Percentiles rank a stretch among this genome's conserved stretches.
Evolutionary conservation across 2,888 invertebrate species (phyloP).

Genomic region (Athripsodes cinereus): DNA sequence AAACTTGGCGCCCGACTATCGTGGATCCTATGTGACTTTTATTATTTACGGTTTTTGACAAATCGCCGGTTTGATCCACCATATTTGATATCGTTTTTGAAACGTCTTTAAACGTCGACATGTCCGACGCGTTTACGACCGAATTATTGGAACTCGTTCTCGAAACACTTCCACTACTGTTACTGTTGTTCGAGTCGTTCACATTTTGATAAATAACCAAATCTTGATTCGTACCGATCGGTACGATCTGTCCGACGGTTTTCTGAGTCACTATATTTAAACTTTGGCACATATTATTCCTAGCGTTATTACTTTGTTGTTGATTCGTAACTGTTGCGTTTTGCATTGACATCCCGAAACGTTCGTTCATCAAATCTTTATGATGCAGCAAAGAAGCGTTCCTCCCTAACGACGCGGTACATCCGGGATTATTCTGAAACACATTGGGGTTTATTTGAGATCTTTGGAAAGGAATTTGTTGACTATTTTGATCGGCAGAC

Average conservation of each 20-base stretch:
- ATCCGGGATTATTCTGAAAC: conserved; percentile 37
- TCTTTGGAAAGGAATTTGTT: conserved; percentile 13
- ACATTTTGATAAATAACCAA: conserved; percentile 43
- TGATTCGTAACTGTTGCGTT: conserved; percentile 4
- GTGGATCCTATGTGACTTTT: conserved; percentile 24
- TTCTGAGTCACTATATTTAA: conserved; percentile 49
- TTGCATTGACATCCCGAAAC: conserved; percentile 33
- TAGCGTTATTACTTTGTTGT: conserved; percentile 9
- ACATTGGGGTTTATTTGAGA: conserved; percentile 1
- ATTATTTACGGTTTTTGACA: conserved; percentile 14
- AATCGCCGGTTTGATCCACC: background rate
- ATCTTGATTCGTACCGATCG: conserved; percentile 41
- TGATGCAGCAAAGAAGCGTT: conserved; percentile 28
- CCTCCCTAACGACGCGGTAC: conserved; percentile 44
- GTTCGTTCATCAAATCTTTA: conserved; percentile 42
- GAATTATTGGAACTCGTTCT: conserved; percentile 13
- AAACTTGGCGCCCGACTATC: conserved; percentile 25
- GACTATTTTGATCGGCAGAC: conserved; percentile 5
- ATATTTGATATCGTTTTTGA: conserved; percentile 11
- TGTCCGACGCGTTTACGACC: conserved; percentile 9
- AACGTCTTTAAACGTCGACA: conserved; percentile 11
- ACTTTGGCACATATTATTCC: conserved; percentile 48
- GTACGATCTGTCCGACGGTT: conserved; percentile 48
- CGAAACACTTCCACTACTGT: conserved; percentile 6
- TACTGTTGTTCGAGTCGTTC: conserved; percentile 7